Conservation (phyloP, 2,797 vertebrate species). For the Tadarida brasiliensis region DNA sequence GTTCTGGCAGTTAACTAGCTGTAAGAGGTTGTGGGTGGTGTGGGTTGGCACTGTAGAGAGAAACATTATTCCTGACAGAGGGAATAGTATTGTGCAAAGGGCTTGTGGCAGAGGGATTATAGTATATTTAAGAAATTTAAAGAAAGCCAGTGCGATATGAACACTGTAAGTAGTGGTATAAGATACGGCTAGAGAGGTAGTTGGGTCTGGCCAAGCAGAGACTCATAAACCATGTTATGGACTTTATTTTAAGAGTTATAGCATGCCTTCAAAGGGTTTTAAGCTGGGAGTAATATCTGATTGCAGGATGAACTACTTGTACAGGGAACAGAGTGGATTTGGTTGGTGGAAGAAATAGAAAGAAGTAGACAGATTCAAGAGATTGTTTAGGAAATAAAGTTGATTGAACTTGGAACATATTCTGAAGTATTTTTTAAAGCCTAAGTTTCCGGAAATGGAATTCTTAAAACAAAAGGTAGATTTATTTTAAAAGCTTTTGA, state of each 20-base stretch:
- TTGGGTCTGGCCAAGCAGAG: neutral
- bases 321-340: neutral
- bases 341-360: constrained; percentile 34
- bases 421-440: constrained; percentile 39
- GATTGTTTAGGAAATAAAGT: constrained; percentile 54
- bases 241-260: constrained; percentile 36
- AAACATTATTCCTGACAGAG: constrained; percentile 26
- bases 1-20: constrained; percentile 14
- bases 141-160: neutral
- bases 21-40: neutral
- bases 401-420: neutral
- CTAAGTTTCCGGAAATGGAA: constrained; percentile 16
- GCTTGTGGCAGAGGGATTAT: neutral
- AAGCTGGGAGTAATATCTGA: neutral
- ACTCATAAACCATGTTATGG: neutral
- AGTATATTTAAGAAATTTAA: neutral
- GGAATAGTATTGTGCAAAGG: neutral
- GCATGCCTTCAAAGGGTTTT: neutral
- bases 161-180: neutral
- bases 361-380: constrained; percentile 14
- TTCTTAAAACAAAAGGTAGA: neutral
- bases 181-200: neutral
- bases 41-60: neutral
- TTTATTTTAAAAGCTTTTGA: constrained; percentile 63
- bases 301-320: constrained; percentile 6